These are phyloP conservation scores for Aurelia sp. DNA, from an alignment of 30 jellyfish, hydroid and myxozoan species.

Conservation along the genomic window DNA sequence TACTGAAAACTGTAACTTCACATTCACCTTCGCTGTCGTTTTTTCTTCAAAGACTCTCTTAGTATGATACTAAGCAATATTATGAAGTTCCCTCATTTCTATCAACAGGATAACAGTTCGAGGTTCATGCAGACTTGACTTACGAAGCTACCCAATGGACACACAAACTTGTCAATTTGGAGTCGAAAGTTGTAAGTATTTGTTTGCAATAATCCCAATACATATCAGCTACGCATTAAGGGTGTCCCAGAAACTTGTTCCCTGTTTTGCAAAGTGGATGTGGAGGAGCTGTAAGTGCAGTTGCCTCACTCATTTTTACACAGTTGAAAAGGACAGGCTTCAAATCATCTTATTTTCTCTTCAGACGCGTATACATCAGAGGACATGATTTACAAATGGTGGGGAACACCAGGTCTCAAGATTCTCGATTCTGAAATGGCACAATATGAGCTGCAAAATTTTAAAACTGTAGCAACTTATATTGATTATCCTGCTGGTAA, in stretches of 20 bases:
- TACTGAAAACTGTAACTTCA: too few relatives aligned
- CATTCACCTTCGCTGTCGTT: too few relatives aligned
- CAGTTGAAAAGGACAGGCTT: too few relatives aligned
- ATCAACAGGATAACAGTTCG: slow-evolving; percentile 17
- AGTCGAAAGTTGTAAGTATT: slow-evolving; percentile 87
- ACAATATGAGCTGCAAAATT: slow-evolving; percentile 69
- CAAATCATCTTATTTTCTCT: neutral
- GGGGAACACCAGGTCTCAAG: slow-evolving; percentile 78
- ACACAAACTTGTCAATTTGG: slow-evolving; percentile 81
- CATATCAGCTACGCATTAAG: too few relatives aligned
- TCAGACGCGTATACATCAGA: slow-evolving; percentile 85
- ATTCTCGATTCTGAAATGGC: slow-evolving; percentile 76
- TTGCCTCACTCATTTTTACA: too few relatives aligned
- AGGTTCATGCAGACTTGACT: slow-evolving; percentile 85
- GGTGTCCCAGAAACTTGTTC: too few relatives aligned
- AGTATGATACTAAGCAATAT: too few relatives aligned
- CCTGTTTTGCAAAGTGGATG: too few relatives aligned
- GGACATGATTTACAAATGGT: slow-evolving; percentile 85
- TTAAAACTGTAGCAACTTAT: slow-evolving; percentile 58
- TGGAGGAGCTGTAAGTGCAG: too few relatives aligned
- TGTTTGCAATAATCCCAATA: too few relatives aligned
- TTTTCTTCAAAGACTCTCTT: too few relatives aligned
- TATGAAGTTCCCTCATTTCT: neutral
- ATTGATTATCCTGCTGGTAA: slow-evolving; percentile 82
- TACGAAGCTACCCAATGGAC: slow-evolving; percentile 97